Percentiles rank a stretch among this genome's conserved stretches.
phyloP scores from a whole-genome alignment of 2,113 vertebrate genomes.

The Rhinolophus sinicus region DNA sequence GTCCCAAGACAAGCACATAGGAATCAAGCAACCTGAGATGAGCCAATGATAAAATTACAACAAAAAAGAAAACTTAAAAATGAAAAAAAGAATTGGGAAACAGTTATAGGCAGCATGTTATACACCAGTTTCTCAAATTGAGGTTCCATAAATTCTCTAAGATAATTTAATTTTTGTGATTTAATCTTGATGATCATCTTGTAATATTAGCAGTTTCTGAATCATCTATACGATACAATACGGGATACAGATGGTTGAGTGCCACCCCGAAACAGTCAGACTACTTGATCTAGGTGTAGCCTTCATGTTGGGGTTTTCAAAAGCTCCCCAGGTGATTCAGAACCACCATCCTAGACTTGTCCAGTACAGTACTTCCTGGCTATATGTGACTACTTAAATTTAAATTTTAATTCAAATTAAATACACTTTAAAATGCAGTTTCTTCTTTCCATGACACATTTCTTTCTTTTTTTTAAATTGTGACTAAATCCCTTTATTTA shows the following conservation, averaged over 20 bases:
- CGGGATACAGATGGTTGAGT: not conserved
- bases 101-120: rapidly evolving
- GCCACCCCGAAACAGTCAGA: not conserved
- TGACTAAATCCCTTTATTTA: too few species aligned
- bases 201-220: not conserved
- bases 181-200: not conserved
- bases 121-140: not conserved
- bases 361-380: not conserved
- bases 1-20: not conserved
- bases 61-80: not conserved
- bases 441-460: not conserved
- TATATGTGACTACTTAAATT: not conserved
- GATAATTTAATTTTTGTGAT: not conserved
- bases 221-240: not conserved
- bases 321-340: not conserved
- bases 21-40: rapidly evolving
- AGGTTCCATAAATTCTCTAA: not conserved
- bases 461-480: too few species aligned
- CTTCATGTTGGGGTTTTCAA: not conserved
- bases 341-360: not conserved
- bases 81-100: not conserved
- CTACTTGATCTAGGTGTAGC: not conserved
- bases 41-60: too few species aligned
- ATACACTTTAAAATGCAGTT: not conserved
- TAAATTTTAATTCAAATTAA: not conserved